phyloP scores from a whole-genome alignment of 1,140 invertebrate genomes.

The Rhopalosiphum maidis region DNA sequence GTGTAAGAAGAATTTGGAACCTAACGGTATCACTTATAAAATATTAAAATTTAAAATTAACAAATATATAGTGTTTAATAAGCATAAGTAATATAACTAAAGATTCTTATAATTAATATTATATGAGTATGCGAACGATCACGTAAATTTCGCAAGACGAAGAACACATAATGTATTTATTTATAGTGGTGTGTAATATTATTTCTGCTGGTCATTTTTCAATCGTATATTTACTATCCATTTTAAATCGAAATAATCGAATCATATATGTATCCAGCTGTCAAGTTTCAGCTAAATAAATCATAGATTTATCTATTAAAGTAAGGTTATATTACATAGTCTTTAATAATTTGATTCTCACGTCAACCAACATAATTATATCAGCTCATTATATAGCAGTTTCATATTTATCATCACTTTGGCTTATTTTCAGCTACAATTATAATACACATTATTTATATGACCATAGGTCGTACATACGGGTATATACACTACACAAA shows the following conservation, averaged over 20 bases:
- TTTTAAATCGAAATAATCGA: background rate
- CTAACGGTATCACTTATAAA: background rate
- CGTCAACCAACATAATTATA: background rate
- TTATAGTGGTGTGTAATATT: background rate
- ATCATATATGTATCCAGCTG: background rate
- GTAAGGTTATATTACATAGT: background rate
- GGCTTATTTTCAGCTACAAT: too few relatives aligned
- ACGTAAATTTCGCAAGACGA: too few relatives aligned
- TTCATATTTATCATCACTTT: background rate
- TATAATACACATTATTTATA: too few relatives aligned
- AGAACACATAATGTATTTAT: too few relatives aligned
- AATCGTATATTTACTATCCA: background rate
- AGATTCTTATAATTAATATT: background rate
- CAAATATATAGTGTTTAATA: background rate
- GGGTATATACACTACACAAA: too few relatives aligned
- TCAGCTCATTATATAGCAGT: background rate
- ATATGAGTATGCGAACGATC: background rate
- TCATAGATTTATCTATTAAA: too few relatives aligned
- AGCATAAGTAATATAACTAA: too few relatives aligned
- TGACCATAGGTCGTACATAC: too few relatives aligned
- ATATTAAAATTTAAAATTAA: background rate
- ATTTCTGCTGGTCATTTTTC: background rate
- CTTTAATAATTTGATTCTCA: background rate
- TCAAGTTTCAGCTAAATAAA: background rate
- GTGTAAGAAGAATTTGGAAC: too few relatives aligned